Conservation (phyloP, 2,797 vertebrate species). For the Anomalospiza imberbis region DNA sequence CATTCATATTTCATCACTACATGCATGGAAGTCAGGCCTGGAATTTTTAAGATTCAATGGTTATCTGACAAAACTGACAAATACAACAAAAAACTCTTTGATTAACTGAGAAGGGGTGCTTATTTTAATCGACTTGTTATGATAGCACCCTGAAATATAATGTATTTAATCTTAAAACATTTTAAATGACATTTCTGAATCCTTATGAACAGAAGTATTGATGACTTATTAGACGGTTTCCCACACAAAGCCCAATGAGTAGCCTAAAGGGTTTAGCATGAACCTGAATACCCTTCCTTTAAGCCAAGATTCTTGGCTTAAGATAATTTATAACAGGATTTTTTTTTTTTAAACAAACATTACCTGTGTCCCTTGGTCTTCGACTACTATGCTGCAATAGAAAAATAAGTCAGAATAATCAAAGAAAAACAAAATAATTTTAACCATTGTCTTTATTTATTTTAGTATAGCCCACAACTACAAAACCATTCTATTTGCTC, state of each 20-base stretch:
- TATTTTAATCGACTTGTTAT: not conserved
- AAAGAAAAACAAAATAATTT: not conserved
- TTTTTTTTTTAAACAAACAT: not conserved
- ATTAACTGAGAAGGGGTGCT: not conserved
- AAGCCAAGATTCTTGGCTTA: not conserved
- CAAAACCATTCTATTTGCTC: not conserved
- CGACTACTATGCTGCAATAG: not conserved
- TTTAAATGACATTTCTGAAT: not conserved
- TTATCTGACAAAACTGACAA: not conserved
- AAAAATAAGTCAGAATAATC: not conserved
- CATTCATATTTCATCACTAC: not conserved
- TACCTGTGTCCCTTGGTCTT: constrained; percentile 8
- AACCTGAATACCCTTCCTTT: not conserved
- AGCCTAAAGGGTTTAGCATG: not conserved
- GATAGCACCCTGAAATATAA: not conserved
- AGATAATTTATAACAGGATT: not conserved
- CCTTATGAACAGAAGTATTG: not conserved
- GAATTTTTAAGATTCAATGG: not conserved
- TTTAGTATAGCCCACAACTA: not conserved
- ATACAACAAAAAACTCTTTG: not conserved
- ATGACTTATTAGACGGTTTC: not conserved
- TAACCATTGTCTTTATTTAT: not conserved
- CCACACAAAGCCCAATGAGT: not conserved
- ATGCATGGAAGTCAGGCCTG: accelerated
- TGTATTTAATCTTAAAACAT: not conserved